A percentile compares a stretch with the other conserved stretches of the same genome.
Conservation (phyloP, 1,140 invertebrate species). For the Hylyphantes graminicola region DNA sequence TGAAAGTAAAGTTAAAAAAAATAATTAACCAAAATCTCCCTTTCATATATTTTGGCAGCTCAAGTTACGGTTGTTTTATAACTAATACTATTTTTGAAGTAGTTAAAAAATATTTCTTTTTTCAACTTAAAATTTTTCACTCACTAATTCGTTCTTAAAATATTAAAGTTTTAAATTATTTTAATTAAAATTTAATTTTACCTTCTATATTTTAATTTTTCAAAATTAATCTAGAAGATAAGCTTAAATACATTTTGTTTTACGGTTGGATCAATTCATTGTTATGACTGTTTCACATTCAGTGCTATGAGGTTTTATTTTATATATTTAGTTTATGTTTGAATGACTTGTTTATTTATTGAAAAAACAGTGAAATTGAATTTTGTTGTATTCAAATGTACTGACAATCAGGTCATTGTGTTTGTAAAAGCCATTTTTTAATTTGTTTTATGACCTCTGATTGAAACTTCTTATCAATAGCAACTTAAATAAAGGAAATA, state of each 20-base stretch:
- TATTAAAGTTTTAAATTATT: too few relatives aligned
- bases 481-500: slow-evolving; percentile 38
- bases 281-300: not conserved
- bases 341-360: slow-evolving; percentile 12
- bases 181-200: too few relatives aligned
- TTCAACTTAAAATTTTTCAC: too few relatives aligned
- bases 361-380: not conserved
- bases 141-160: too few relatives aligned
- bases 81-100: too few relatives aligned
- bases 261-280: not conserved
- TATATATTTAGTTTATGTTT: not conserved
- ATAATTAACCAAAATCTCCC: too few relatives aligned
- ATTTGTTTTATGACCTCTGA: slow-evolving; percentile 25
- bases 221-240: too few relatives aligned
- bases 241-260: not conserved
- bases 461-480: slow-evolving; percentile 10
- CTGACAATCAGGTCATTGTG: slow-evolving; percentile 23
- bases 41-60: too few relatives aligned
- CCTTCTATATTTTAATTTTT: too few relatives aligned
- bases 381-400: slow-evolving; percentile 7
- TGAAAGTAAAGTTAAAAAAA: not conserved
- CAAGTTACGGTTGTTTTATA: too few relatives aligned
- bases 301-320: slow-evolving; percentile 24
- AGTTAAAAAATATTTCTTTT: too few relatives aligned
- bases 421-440: slow-evolving; percentile 1